These are phyloP conservation scores for Oenanthe oenanthe DNA, from an alignment of 2,113 vertebrate species.

Conservation along the genomic window DNA sequence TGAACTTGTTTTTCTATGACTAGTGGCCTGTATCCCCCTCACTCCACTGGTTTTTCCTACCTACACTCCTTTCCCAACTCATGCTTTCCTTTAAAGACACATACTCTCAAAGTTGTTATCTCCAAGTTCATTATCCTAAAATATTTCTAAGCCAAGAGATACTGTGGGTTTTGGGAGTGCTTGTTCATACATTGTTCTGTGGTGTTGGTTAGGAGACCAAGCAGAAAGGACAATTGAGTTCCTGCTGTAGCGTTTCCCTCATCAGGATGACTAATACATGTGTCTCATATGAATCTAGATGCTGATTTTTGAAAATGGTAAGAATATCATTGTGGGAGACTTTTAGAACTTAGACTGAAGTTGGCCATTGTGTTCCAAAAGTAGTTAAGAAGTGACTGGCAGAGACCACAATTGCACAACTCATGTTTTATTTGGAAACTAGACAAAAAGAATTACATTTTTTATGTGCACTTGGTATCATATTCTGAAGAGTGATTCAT, in stretches of 20 bases:
- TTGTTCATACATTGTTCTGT: neutral
- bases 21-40: neutral
- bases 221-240: neutral
- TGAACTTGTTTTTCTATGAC: neutral
- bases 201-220: neutral
- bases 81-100: neutral
- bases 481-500: neutral
- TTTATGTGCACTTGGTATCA: neutral
- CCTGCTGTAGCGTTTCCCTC: neutral
- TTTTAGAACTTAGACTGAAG: neutral
- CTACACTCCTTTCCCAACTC: neutral
- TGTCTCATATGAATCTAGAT: neutral
- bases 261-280: neutral
- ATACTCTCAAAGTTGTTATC: neutral
- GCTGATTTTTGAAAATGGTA: neutral
- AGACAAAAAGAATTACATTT: neutral
- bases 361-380: neutral
- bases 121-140: neutral
- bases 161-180: neutral
- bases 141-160: neutral
- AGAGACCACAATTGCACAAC: neutral
- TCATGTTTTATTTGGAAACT: slow-evolving; percentile 40
- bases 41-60: neutral
- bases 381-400: neutral
- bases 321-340: neutral